Conservation (phyloP, 2,113 vertebrate genomes). For the Nanorana parkeri region DNA sequence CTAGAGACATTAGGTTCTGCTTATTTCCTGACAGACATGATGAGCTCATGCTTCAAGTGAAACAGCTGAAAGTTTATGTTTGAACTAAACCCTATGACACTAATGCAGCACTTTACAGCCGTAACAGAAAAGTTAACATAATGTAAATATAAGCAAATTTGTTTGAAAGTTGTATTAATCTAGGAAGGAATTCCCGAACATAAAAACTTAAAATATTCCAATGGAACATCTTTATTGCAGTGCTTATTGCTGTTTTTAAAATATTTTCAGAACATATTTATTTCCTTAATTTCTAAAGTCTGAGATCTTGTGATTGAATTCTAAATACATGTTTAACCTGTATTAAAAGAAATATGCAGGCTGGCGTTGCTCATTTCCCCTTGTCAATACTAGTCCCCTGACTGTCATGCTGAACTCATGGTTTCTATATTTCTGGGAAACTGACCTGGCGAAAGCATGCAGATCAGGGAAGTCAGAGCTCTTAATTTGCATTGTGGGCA, state of each 20-base stretch:
- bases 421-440: too few species aligned
- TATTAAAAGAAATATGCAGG: too few species aligned
- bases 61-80: slow-evolving; percentile 44
- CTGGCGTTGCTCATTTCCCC: too few species aligned
- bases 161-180: neutral
- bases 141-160: slow-evolving; percentile 22
- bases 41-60: slow-evolving; percentile 53
- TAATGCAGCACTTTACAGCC: slow-evolving; percentile 18
- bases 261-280: neutral
- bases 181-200: neutral
- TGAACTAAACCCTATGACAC: slow-evolving; percentile 38
- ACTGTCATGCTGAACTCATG: too few species aligned
- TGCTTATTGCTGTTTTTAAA: neutral
- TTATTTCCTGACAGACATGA: slow-evolving; percentile 54
- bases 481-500: too few species aligned
- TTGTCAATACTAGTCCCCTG: too few species aligned
- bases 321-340: too few species aligned
- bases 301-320: too few species aligned
- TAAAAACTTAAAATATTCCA: neutral
- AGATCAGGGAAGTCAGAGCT: too few species aligned
- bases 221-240: neutral
- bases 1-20: slow-evolving; percentile 55
- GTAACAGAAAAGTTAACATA: slow-evolving; percentile 15
- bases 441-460: too few species aligned
- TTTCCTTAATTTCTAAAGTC: too few species aligned